Conservation (phyloP, 2,113 vertebrate genomes). For the Greenwoodochromis staneri region DNA sequence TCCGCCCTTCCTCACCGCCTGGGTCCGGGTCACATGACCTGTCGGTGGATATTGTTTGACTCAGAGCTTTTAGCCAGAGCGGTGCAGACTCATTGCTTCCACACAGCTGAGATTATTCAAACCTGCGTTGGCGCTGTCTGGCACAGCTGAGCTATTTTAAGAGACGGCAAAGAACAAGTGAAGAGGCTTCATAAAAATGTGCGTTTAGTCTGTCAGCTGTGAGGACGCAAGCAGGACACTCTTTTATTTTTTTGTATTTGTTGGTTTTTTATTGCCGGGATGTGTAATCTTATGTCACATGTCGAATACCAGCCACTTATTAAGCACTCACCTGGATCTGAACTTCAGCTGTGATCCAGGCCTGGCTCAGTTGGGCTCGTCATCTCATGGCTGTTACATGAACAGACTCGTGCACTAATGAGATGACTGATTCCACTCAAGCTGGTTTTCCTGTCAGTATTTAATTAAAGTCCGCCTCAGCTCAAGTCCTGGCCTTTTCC, state of each 20-base stretch:
- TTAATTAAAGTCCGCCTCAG: neutral
- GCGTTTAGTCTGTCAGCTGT: neutral
- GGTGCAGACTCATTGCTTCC: neutral
- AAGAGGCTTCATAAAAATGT: neutral
- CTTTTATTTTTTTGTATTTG: neutral
- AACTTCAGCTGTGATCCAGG: neutral
- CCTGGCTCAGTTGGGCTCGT: neutral
- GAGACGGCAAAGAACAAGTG: neutral
- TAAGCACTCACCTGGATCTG: neutral
- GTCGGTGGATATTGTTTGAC: neutral
- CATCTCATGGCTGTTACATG: neutral
- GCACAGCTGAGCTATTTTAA: neutral
- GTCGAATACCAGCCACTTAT: neutral
- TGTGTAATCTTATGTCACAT: neutral
- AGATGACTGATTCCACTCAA: neutral
- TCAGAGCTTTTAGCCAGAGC: neutral
- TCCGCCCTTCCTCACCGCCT: neutral
- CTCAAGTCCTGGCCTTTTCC: neutral
- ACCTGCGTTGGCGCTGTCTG: neutral
- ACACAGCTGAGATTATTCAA: neutral
- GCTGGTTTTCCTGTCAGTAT: neutral
- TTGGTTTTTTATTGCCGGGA: neutral
- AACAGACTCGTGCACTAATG: neutral
- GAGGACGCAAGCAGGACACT: neutral
- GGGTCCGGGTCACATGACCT: slow-evolving; percentile 9